Base-by-base conservation (phyloP, 2,888 invertebrate species). In the Nematopogon swammerdamellus region DNA sequence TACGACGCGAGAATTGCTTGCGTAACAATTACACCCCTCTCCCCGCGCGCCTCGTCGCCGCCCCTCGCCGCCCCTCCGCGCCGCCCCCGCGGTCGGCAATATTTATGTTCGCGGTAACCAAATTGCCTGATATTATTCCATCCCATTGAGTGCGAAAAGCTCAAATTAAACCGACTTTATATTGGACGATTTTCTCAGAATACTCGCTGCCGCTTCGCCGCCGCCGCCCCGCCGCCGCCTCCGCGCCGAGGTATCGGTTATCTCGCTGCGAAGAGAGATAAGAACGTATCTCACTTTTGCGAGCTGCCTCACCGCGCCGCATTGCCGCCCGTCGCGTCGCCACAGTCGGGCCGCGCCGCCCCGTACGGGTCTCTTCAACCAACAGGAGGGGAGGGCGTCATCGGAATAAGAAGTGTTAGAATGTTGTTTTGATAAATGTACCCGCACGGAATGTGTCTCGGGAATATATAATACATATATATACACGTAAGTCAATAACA, bases 161-260 rank as follows among this genome's bases (percentile, higher is more conserved):
- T 77, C 79, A 79, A 79, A 79, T 79, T 79, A 79, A 79, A 79
- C 75, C 77, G 77, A 79, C 77, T 79, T 79, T 79, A 79, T 79
- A 79, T 79, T 77, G 72, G 77, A 77, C 70, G 77, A 77, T 79
- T 79, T 72, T 74, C 77, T 36, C 36, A 36, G 36, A 36, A 36
- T 36, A 36, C 25, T 25, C 25, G 25, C 25, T 25, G 5, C 8
- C 25, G 25, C 25, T 4, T 25, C 11, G 36, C 36, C 36, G 11
- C 36, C 11, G 8, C 25, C 5, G 5, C 10, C 4, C 36, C n/a
- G 36, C 36, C 36, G 36, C 36, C 36, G 8, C 36, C 36, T 6
- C 36, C 11, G 14, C 36, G n/a, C 11, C 36, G 4, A 36, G 36
- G 36, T 36, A 36, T 36, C n/a, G 36, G 36, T 14, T 36, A 36